These are phyloP conservation scores for Platycheirus albimanus DNA, from an alignment of 2,888 invertebrate species.

Conservation along the genomic window DNA sequence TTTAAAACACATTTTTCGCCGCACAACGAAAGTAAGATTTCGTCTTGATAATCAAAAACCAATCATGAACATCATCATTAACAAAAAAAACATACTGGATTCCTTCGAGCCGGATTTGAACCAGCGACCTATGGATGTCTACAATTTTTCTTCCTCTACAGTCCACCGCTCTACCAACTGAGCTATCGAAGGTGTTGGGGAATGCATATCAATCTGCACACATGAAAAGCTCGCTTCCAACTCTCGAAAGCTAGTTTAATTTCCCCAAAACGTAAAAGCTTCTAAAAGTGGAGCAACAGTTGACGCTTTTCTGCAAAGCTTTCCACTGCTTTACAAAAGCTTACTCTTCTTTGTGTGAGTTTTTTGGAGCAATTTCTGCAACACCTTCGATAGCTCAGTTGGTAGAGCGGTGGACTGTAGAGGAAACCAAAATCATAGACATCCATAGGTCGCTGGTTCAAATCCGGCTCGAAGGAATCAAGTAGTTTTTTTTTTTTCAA, in stretches of 20 bases:
- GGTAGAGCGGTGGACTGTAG: slow-evolving; percentile 78
- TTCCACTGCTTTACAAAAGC: slow-evolving; percentile 21
- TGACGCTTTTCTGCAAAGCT: slow-evolving; percentile 11
- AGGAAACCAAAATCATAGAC: slow-evolving; percentile 73
- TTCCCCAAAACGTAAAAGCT: slow-evolving; percentile 22
- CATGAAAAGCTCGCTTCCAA: slow-evolving; percentile 37
- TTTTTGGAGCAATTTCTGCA: slow-evolving; percentile 3
- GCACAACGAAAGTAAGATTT: too few relatives aligned
- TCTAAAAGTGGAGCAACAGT: neutral
- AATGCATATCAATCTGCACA: neutral
- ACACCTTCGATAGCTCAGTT: slow-evolving; percentile 78
- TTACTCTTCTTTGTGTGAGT: slow-evolving; percentile 14
- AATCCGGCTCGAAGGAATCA: slow-evolving; percentile 86
- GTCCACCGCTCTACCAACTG: slow-evolving; percentile 78
- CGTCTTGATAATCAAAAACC: too few relatives aligned
- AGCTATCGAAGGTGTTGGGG: slow-evolving; percentile 76
- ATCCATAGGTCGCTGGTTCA: slow-evolving; percentile 89
- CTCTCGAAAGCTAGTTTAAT: slow-evolving; percentile 13
- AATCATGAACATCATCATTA: too few relatives aligned
- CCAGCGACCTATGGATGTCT: slow-evolving; percentile 87
- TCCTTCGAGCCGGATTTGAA: slow-evolving; percentile 88
- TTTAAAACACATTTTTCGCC: too few relatives aligned
- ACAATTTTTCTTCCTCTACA: slow-evolving; percentile 72
- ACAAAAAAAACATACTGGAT: too few relatives aligned
- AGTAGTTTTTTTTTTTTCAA: slow-evolving; percentile 51